A percentile compares a stretch with the other conserved stretches of the same genome.
phyloP scores from a whole-genome alignment of 1,140 invertebrate species.

The Dinoponera quadriceps region DNA sequence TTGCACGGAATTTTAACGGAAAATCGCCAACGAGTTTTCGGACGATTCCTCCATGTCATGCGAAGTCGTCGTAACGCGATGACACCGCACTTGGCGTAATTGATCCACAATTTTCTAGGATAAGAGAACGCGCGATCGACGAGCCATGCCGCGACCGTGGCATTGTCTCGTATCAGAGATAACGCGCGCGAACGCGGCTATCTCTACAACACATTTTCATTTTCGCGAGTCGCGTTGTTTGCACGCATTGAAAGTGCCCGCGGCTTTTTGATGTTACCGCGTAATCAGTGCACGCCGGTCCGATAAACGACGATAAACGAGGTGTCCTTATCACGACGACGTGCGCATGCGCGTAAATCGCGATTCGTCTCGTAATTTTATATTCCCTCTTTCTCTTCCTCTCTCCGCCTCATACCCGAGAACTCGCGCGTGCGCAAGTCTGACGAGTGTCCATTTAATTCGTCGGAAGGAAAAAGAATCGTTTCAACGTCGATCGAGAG shows the following conservation, averaged over 20 bases:
- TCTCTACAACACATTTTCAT: slow-evolving; percentile 41
- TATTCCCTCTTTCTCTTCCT: background rate
- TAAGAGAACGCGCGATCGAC: slow-evolving; percentile 21
- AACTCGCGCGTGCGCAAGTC: too few relatives aligned
- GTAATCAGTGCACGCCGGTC: slow-evolving; percentile 50
- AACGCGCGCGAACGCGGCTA: background rate
- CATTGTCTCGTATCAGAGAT: slow-evolving; percentile 60
- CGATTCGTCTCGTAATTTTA: slow-evolving; percentile 6
- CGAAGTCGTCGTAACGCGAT: too few relatives aligned
- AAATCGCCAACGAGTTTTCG: too few relatives aligned
- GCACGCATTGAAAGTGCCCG: slow-evolving; percentile 33
- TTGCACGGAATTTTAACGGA: background rate
- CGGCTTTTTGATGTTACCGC: slow-evolving; percentile 68
- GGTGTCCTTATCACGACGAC: slow-evolving; percentile 37
- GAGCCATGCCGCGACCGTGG: slow-evolving; percentile 30
- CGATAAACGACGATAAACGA: slow-evolving; percentile 61
- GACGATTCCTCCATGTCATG: too few relatives aligned
- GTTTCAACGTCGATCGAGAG: too few relatives aligned
- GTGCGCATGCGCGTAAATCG: background rate
- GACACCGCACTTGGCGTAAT: background rate
- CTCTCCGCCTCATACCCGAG: too few relatives aligned
- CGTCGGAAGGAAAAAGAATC: too few relatives aligned
- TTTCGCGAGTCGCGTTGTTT: slow-evolving; percentile 37
- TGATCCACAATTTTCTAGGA: slow-evolving; percentile 41
- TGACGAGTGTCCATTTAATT: too few relatives aligned